Evolutionary conservation across 2,888 invertebrate species (phyloP), one percentile per base, ranked within the genome.

Genomic region (Cancer borealis): DNA sequence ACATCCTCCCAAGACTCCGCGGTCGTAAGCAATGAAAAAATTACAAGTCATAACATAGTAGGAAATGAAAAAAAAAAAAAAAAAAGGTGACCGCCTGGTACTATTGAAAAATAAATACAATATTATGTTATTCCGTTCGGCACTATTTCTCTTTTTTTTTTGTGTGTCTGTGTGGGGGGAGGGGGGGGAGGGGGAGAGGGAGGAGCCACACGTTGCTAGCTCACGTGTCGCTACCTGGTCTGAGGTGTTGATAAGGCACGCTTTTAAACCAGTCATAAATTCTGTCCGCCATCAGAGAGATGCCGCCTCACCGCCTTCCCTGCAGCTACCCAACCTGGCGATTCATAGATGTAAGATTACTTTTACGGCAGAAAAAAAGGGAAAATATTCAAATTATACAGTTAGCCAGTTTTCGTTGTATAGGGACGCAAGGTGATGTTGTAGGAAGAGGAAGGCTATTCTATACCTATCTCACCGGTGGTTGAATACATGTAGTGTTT

Each of bases 201-300:
- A 73, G 26, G 26, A 39, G 54, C 54, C 73, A 6, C 73, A n/a
- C 73, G 73, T 73, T 73, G 73, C 73, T 8, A 73, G 73, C 73
- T n/a, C 73, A 73, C 26, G 73, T 73, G 73, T 26, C 26, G 10
- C 73, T 73, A 26, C 60, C 60, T 17, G 60, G 21, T 17, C 60
- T 60, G 60, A 3, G 60, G 73, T 4, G 73, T 10, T 73, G 73
- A 73, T 73, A 73, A 73, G 66, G 66, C 66, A 73, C 73, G 73
- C 73, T 73, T 73, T 26, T 73, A 73, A 73, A 73, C 73, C 73
- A 73, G 10, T 26, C 73, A n/a, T 73, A 73, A 73, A 73, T 26
- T 73, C 26, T n/a, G 73, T 2, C 73, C 3, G 26, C 73, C n/a
- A 73, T 73, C 73, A 73, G n/a, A 73, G 8, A 73, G 73, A 26